These are phyloP conservation scores for Anorthoa munda DNA, from an alignment of 2,888 invertebrate genomes.

Conservation along the genomic window DNA sequence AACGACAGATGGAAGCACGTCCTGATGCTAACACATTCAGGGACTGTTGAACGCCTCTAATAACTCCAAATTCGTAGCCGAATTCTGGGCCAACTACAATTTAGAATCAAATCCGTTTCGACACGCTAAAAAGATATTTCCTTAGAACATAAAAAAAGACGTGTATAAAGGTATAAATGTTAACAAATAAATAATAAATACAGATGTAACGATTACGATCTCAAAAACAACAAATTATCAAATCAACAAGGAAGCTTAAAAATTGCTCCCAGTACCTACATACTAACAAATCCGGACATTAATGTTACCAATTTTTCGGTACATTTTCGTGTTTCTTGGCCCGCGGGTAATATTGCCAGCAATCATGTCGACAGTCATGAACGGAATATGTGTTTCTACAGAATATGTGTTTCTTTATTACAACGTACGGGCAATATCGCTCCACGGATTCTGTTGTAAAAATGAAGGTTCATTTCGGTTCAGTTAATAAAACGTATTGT, in stretches of 20 bases:
- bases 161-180: too few species aligned
- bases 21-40: too few species aligned
- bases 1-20: too few species aligned
- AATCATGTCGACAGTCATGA: slow-evolving; percentile 42
- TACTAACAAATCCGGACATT: not conserved
- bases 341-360: slow-evolving; percentile 41
- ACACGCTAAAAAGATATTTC: too few species aligned
- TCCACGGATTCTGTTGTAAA: slow-evolving; percentile 45
- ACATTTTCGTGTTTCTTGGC: slow-evolving; percentile 29
- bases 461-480: slow-evolving; percentile 46
- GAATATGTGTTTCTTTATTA: slow-evolving; percentile 55
- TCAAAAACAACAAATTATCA: not conserved
- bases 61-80: too few species aligned
- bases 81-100: too few species aligned
- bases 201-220: not conserved
- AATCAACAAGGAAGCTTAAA: not conserved
- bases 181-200: not conserved
- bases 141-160: too few species aligned
- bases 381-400: slow-evolving; percentile 30
- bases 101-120: too few species aligned
- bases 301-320: slow-evolving; percentile 34
- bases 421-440: slow-evolving; percentile 24
- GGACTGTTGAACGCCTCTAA: too few species aligned
- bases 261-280: not conserved
- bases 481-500: slow-evolving; percentile 45